These are phyloP conservation scores for Ferrisia virgata DNA, from an alignment of 2,888 invertebrate genomes.

Conservation along the genomic window DNA sequence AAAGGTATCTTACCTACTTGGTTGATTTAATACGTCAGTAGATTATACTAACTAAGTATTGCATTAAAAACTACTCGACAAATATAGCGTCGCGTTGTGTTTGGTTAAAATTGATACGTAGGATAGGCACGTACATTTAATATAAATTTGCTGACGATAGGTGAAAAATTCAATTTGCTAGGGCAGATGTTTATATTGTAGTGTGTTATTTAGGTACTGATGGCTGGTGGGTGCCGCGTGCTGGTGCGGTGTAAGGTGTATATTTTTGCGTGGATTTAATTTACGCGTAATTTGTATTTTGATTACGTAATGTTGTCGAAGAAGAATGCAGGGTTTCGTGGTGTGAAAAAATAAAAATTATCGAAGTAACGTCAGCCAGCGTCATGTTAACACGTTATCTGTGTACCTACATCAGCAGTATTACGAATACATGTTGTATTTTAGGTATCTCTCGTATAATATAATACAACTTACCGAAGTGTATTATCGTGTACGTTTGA, in stretches of 20 bases:
- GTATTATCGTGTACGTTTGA: too few species aligned
- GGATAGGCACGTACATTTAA: not conserved
- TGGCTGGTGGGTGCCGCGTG: not conserved
- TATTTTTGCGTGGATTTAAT: not conserved
- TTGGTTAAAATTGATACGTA: too few species aligned
- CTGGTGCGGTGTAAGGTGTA: not conserved
- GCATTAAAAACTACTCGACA: not conserved
- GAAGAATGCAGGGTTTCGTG: not conserved
- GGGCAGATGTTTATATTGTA: not conserved
- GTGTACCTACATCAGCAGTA: too few species aligned
- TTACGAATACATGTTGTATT: too few species aligned
- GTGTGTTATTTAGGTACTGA: too few species aligned
- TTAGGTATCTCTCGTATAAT: too few species aligned
- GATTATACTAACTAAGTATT: not conserved
- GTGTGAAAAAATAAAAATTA: not conserved
- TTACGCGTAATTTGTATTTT: not conserved
- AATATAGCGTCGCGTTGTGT: not conserved
- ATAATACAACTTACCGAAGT: too few species aligned
- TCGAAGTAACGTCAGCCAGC: not conserved
- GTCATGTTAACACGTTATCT: too few species aligned
- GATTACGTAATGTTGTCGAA: not conserved
- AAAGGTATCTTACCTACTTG: not conserved
- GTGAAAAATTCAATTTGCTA: not conserved
- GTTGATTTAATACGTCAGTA: not conserved
- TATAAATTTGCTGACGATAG: not conserved